Evolutionary conservation across 1,140 invertebrate species (phyloP).

Genomic region (Chlorops oryzae): DNA sequence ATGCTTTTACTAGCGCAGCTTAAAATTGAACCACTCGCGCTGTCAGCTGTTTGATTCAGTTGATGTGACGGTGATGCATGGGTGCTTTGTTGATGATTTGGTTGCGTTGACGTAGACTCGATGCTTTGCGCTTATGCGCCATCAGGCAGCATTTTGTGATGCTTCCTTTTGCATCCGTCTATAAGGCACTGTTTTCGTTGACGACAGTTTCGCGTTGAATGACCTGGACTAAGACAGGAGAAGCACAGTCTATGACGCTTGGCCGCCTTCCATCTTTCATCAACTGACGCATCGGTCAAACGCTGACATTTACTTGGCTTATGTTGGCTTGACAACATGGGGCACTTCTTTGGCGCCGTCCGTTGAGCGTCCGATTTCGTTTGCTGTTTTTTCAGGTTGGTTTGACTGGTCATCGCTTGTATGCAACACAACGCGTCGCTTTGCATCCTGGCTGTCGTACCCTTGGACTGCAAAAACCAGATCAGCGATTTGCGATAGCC

Average conservation of each 20-base stretch:
- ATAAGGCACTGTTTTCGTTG: neutral
- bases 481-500: conserved; percentile 1
- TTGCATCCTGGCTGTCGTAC: too few species aligned
- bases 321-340: conserved; percentile 1
- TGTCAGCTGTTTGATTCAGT: neutral
- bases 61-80: too few species aligned
- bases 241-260: conserved; percentile 6
- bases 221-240: conserved; percentile 5
- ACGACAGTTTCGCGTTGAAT: conserved; percentile 7
- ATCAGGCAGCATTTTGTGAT: conserved; percentile 13
- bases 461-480: conserved; percentile 1
- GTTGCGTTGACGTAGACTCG: too few species aligned
- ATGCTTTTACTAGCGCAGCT: neutral
- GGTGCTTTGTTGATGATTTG: neutral
- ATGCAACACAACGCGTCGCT: neutral
- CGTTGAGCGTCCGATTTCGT: too few species aligned
- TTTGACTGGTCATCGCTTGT: too few species aligned
- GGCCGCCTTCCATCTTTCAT: conserved; percentile 1
- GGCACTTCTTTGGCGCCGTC: neutral
- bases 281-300: neutral
- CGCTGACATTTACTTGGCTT: neutral
- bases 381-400: too few species aligned
- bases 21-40: neutral
- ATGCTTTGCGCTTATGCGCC: neutral
- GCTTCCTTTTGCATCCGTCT: conserved; percentile 8